A percentile compares a stretch with the other conserved stretches of the same genome.
phyloP scores from a whole-genome alignment of 23 tunicate species.

The Pegea sp. region DNA sequence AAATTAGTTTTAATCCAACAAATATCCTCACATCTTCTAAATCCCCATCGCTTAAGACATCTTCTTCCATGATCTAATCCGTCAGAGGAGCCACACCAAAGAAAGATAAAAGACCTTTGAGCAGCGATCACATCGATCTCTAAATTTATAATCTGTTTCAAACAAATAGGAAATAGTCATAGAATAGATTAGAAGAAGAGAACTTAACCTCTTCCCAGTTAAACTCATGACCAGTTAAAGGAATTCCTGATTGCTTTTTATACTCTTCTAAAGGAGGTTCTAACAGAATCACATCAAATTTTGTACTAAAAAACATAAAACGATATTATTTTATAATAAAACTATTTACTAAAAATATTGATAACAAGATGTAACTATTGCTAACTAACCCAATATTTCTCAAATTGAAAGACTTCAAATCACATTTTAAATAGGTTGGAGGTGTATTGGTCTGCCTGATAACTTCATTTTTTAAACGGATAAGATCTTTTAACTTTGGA shows the following conservation, averaged over 20 bases:
- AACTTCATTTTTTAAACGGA: slow-evolving; percentile 49
- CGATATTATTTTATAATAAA: not conserved
- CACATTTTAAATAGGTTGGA: slow-evolving; percentile 57
- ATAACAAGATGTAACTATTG: not conserved
- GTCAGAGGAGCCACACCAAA: slow-evolving; percentile 97
- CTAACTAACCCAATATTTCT: slow-evolving; percentile 32
- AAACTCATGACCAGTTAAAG: slow-evolving; percentile 30
- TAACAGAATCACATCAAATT: slow-evolving; percentile 72
- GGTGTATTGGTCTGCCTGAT: slow-evolving; percentile 70
- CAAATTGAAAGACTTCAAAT: slow-evolving; percentile 39
- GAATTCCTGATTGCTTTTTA: slow-evolving; percentile 57
- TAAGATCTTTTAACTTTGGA: slow-evolving; percentile 81
- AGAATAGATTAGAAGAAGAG: not conserved
- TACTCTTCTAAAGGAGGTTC: slow-evolving; percentile 95
- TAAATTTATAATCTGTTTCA: slow-evolving; percentile 17
- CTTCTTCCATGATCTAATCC: slow-evolving; percentile 67
- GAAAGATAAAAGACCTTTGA: slow-evolving; percentile 59
- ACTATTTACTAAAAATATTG: not conserved
- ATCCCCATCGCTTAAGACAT: slow-evolving; percentile 86
- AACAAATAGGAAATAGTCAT: not conserved
- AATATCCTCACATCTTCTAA: slow-evolving; percentile 87
- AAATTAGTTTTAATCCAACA: slow-evolving; percentile 94
- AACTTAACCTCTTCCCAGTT: slow-evolving; percentile 59
- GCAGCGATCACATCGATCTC: slow-evolving; percentile 62
- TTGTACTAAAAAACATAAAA: slow-evolving; percentile 8